A percentile compares a stretch with the other conserved stretches of the same genome.
Conservation (phyloP, 2,888 invertebrate genomes). For the Apocheima hispidaria region DNA sequence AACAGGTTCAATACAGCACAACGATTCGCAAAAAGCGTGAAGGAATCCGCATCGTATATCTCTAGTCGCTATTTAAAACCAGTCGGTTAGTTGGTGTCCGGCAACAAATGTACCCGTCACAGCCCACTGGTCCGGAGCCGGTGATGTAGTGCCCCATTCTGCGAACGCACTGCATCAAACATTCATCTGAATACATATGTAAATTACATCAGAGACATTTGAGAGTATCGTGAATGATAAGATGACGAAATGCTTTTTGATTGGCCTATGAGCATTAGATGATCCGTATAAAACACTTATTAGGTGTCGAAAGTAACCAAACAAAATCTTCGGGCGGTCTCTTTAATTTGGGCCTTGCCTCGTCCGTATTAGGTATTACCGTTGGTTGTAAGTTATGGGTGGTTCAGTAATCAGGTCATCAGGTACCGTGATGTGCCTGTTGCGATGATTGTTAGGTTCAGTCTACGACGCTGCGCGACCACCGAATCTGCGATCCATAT, state of each 20-base stretch:
- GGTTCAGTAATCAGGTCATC: conserved; percentile 8
- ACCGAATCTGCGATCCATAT: too few relatives aligned
- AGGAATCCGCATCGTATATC: neutral
- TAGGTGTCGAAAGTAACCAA: too few relatives aligned
- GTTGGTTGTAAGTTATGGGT: neutral
- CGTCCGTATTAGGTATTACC: neutral
- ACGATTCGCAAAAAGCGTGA: neutral
- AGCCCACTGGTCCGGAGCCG: neutral
- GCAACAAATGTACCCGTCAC: neutral
- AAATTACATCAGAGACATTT: neutral
- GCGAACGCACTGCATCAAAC: neutral
- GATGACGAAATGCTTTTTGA: neutral
- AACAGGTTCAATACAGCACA: too few relatives aligned
- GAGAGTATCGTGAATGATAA: neutral
- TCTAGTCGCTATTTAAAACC: neutral
- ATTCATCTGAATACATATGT: neutral
- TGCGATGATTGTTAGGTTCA: too few relatives aligned
- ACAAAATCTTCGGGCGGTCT: neutral
- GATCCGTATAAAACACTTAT: too few relatives aligned
- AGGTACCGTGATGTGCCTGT: too few relatives aligned
- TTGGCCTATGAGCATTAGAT: too few relatives aligned
- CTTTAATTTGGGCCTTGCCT: too few relatives aligned
- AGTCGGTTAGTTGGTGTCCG: neutral
- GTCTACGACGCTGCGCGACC: too few relatives aligned
- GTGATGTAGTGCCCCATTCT: neutral